phyloP scores from a whole-genome alignment of 2,797 vertebrate genomes.

The Acanthiza pusilla region DNA sequence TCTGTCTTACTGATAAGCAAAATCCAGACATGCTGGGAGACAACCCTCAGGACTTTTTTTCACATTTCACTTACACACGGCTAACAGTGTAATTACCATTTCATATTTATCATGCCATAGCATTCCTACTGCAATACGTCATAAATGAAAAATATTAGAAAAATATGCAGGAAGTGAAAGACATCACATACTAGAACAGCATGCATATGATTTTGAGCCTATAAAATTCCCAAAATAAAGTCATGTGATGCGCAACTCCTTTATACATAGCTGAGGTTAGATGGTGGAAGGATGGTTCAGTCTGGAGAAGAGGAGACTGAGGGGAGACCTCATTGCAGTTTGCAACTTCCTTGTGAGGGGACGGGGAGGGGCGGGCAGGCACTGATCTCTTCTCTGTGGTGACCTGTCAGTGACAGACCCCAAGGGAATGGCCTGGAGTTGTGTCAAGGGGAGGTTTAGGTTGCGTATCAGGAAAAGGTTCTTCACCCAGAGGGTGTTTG shows the following conservation, averaged over 20 bases:
- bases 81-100: neutral
- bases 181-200: neutral
- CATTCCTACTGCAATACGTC: neutral
- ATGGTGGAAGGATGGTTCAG: neutral
- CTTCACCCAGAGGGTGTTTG: rapidly evolving
- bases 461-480: neutral
- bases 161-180: neutral
- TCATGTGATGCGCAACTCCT: neutral
- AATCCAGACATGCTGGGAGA: neutral
- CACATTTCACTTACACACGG: neutral
- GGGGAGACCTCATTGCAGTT: neutral
- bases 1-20: neutral
- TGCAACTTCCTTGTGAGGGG: rapidly evolving
- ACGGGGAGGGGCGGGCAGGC: neutral
- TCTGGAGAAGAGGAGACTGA: neutral
- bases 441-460: neutral
- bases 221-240: neutral
- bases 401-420: neutral
- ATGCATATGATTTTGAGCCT: neutral
- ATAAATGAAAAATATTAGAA: neutral
- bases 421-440: neutral
- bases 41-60: neutral
- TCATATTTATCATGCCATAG: neutral
- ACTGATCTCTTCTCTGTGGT: too few relatives aligned
- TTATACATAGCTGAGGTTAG: neutral